Evolutionary conservation across 2,113 vertebrate genomes (phyloP), one percentile per base, ranked within the genome.

Genomic region (Cheilinus undulatus): DNA sequence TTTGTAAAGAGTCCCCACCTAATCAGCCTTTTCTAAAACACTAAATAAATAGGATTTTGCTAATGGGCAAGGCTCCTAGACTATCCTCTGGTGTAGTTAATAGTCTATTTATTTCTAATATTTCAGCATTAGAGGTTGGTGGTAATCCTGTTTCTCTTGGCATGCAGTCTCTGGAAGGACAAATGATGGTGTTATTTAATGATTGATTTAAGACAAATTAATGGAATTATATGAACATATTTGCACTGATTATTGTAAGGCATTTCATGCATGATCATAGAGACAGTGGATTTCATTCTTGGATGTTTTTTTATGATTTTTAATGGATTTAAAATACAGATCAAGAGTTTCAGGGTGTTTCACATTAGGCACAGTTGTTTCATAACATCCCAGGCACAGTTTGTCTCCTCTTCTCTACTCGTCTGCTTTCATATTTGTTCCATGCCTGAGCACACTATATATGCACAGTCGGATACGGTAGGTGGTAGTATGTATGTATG

Each of bases 1-100:
- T 85, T 77, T 76, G 59, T 86, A 77, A 75, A 78, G 76, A 68
- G 77, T 79, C 87, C 66, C 43, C 68, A 62, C 65, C 61, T 86
- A 86, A 91, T 90, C 88, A 88, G 62, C 77, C 83, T 85, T 84
- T 84, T 76, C 57, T 69, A 38, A 49, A 85, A 81, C 61, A 45
- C 57, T 43, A 56, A 74, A 86, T 82, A 62, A 76, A 78, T 52
- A 27, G 60, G 65, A 71, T 69, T 69, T 62, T 68, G 71, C 52
- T 75, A 32, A 77, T 74, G 54, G 42, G 43, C 60, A 32, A 36
- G 24, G 38, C 20, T 76, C 69, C 62, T 40, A 73, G 57, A 61
- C 57, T 61, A 71, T 89, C 70, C 76, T 73, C 63, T 78, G 52
- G 67, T 78, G 68, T 86, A 60, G 83, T 86, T 77, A 81, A 80